Base-by-base conservation (phyloP, 2,113 vertebrate species). In the Triplophysa tibetana region DNA sequence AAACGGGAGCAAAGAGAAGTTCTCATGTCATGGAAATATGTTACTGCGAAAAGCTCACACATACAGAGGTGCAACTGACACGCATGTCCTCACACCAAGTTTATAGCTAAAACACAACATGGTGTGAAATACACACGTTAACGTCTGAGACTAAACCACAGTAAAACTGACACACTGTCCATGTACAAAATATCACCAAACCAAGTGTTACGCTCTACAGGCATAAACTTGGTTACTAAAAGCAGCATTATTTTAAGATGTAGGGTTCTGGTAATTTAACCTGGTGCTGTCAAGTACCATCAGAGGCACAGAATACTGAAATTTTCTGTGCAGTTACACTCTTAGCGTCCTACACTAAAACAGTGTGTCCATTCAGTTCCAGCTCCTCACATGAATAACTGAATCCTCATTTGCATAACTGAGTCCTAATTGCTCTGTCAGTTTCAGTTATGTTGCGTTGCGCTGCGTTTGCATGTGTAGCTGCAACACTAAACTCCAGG, bases 41-140 rank as follows among this genome's bases (percentile, higher is more conserved):
- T 29, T 29, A 29, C 29, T 29, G 29, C 29, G 29, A 29, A 65
- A 65, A 78, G 60, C 65, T 78, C 16, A 1, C 76, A 68, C 29
- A 12, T 26, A 68, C 14, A 56, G 29, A 61, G 0, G 58, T 48
- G 1, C 23, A 45, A 9, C 38, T 74, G 29, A 61, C 2, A 43
- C 4, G 9, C 74, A 8, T 14, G 14, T 48, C 43, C 21, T 48
- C 26, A 10, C 48, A 1, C 1, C 12, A 13, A 21, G 24, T 66
- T 2, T 6, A 29, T 16, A 21, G 52, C 19, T 7, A 68, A 64
- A 26, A 16, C 11, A 78, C 10, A 19, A 9, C 23, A 61, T 13
- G 23, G 21, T 41, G 70, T 60, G 70, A 75, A 62, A 43, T 1
- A 74, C 43, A 56, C 7, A 33, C 3, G 11, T 13, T 6, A 29